Evolutionary conservation across 53 echinoderm and acorn worm genomes (phyloP).

Genomic region (Temnopleurus reevesii): DNA sequence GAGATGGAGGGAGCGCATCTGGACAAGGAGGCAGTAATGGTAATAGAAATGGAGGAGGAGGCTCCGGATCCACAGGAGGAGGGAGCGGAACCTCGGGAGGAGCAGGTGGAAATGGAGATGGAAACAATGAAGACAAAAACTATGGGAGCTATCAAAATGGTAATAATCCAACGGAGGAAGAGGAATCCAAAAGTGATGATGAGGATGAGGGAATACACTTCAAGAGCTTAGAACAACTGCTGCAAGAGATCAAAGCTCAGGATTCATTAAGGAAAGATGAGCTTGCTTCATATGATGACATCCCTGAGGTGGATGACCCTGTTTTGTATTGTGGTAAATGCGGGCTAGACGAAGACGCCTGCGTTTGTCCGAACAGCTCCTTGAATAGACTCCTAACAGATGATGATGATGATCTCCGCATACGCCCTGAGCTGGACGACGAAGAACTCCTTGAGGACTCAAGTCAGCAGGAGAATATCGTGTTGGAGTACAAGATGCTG

Average conservation of each 20-base stretch:
- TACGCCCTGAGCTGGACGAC: background rate
- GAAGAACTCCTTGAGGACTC: background rate
- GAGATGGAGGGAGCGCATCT: background rate
- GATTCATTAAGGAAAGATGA: background rate
- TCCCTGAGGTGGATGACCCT: slow-evolving; percentile 85
- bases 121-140: slow-evolving; percentile 1
- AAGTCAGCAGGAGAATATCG: slow-evolving; percentile 41
- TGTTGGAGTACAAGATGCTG: slow-evolving; percentile 51
- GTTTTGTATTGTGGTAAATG: slow-evolving; percentile 84
- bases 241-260: background rate
- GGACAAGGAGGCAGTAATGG: slow-evolving; percentile 25
- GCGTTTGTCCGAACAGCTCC: slow-evolving; percentile 79
- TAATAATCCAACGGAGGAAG: slow-evolving; percentile 38
- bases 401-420: background rate
- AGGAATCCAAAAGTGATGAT: slow-evolving; percentile 32
- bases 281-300: slow-evolving; percentile 63
- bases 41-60: slow-evolving; percentile 38
- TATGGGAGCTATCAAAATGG: slow-evolving; percentile 49
- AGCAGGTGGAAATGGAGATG: slow-evolving; percentile 43
- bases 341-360: slow-evolving; percentile 86
- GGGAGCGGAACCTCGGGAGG: slow-evolving; percentile 5
- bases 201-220: slow-evolving; percentile 3
- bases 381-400: slow-evolving; percentile 24
- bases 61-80: background rate
- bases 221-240: slow-evolving; percentile 42